Evolutionary conservation across 2,888 invertebrate genomes (phyloP).

Genomic region (Drosophila austrosaltans): DNA sequence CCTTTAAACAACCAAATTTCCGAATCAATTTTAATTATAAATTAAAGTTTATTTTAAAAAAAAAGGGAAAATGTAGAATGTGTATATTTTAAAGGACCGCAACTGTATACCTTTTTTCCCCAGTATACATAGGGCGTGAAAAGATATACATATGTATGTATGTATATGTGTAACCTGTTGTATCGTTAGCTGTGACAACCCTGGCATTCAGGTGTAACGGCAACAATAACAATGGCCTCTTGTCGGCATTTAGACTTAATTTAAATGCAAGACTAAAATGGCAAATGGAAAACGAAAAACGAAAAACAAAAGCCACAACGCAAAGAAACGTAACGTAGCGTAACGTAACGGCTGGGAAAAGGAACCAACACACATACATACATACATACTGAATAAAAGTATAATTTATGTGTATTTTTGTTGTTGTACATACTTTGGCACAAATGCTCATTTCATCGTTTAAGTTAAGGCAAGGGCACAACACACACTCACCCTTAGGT

Average conservation of each 20-base stretch:
- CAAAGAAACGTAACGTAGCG: constrained; percentile 65
- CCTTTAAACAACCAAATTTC: no score
- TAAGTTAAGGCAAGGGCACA: constrained; percentile 74
- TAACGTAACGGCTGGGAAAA: constrained; percentile 70
- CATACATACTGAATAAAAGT: constrained; percentile 30
- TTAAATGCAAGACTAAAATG: constrained; percentile 65
- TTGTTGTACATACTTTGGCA: constrained; percentile 57
- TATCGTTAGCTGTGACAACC: constrained; percentile 45
- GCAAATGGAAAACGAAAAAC: constrained; percentile 25
- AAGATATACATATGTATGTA: neutral
- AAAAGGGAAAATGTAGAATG: no score
- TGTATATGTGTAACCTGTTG: constrained; percentile 12
- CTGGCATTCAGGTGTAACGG: constrained; percentile 42
- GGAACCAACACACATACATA: constrained; percentile 34
- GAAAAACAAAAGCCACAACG: constrained; percentile 39
- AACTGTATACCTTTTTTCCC: no score
- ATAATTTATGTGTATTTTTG: constrained; percentile 74
- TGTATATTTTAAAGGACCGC: no score
- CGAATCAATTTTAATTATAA: no score
- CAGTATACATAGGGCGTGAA: neutral
- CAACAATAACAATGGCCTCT: constrained; percentile 51
- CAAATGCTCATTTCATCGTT: constrained; percentile 75
- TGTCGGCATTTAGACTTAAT: constrained; percentile 75
- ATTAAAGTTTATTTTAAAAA: no score
- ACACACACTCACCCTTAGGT: constrained; percentile 48